phyloP scores from a whole-genome alignment of 2,797 vertebrate genomes.

The Enteromius afrohamiltoni region DNA sequence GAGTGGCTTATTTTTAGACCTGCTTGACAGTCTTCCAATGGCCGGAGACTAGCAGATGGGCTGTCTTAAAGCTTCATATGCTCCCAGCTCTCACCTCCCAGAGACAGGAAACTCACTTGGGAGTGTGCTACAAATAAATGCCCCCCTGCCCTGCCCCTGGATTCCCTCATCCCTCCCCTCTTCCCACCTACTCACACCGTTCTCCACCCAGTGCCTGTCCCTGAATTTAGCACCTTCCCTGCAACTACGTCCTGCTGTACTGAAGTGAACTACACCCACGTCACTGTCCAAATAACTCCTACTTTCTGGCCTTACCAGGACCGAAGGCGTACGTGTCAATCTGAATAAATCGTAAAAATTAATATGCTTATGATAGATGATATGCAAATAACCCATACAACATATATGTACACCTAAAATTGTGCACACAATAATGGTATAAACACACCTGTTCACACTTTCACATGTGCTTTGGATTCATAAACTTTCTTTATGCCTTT shows the following conservation, averaged over 20 bases:
- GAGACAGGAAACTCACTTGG: slow-evolving; percentile 92
- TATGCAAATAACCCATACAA: not conserved
- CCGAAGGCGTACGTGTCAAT: not conserved
- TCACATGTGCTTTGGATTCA: not conserved
- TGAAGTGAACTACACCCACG: slow-evolving; percentile 33
- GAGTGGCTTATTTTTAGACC: slow-evolving; percentile 92
- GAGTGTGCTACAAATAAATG: slow-evolving; percentile 88
- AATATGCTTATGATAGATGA: not conserved
- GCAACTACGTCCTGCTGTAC: slow-evolving; percentile 55
- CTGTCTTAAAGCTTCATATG: slow-evolving; percentile 94
- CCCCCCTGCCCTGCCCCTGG: slow-evolving; percentile 61
- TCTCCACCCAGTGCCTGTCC: slow-evolving; percentile 44
- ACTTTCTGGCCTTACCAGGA: slow-evolving; percentile 39
- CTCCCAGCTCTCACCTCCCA: slow-evolving; percentile 93
- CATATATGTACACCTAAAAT: not conserved
- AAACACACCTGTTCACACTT: slow-evolving; percentile 5
- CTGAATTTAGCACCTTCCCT: slow-evolving; percentile 53
- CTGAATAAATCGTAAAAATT: slow-evolving; percentile 4
- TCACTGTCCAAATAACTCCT: slow-evolving; percentile 20
- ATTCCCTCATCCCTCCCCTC: slow-evolving; percentile 61
- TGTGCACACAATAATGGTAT: not conserved
- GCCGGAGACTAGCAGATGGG: slow-evolving; percentile 96
- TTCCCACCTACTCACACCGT: slow-evolving; percentile 45
- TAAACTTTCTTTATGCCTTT: not conserved
- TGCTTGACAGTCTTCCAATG: slow-evolving; percentile 92